Conservation (phyloP, 2,113 vertebrate species). For the Pelodiscus sinensis region DNA sequence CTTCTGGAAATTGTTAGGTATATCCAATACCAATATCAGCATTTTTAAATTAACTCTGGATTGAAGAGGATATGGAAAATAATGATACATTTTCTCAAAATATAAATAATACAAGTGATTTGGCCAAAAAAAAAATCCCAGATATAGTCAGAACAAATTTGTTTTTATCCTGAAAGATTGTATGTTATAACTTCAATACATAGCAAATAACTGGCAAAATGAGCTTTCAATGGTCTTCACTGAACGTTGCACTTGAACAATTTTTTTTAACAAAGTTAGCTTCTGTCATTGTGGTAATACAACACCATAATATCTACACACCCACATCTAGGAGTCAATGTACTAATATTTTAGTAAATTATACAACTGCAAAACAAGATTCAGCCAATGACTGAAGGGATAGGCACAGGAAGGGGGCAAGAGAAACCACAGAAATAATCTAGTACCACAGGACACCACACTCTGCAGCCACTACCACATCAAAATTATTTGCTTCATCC, state of each 20-base stretch:
- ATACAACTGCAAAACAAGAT: not conserved
- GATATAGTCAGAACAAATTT: not conserved
- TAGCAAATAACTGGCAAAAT: conserved; percentile 47
- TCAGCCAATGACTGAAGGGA: not conserved
- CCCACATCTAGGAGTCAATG: not conserved
- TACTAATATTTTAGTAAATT: not conserved
- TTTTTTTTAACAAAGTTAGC: conserved; percentile 21
- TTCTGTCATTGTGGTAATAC: conserved; percentile 4
- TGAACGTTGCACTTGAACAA: conserved; percentile 28
- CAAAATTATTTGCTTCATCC: not conserved
- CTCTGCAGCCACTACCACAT: not conserved
- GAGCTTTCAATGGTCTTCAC: conserved; percentile 36
- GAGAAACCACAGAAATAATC: not conserved
- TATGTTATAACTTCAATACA: conserved; percentile 36
- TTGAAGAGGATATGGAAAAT: not conserved
- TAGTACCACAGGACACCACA: not conserved
- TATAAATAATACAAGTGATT: not conserved
- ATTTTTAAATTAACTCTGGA: not conserved
- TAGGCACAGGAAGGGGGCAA: not conserved
- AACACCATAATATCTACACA: not conserved
- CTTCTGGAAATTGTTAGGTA: not conserved
- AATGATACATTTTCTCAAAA: not conserved
- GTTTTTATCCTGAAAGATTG: not conserved
- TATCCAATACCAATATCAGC: not conserved
- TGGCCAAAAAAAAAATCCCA: not conserved